Evolutionary conservation across 30 jellyfish, hydroid and myxozoan genomes (phyloP).

Genomic region (Nemopilema nomurai): DNA sequence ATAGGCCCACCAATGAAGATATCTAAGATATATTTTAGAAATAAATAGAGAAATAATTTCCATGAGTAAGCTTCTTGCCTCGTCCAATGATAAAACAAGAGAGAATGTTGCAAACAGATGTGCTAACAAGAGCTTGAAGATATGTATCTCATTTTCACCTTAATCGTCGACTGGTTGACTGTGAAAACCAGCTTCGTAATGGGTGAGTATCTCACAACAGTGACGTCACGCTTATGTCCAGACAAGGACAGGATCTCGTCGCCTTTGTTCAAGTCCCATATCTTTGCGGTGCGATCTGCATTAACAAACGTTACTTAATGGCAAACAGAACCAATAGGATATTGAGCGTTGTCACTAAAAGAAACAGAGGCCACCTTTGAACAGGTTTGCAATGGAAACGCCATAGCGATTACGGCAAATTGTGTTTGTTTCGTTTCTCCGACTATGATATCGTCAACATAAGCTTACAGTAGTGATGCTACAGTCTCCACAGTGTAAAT

Average conservation of each 20-base stretch:
- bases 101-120: neutral
- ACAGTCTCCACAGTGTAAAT: no score
- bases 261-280: slow-evolving; percentile 87
- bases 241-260: slow-evolving; percentile 88
- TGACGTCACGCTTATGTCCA: slow-evolving; percentile 88
- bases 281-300: slow-evolving; percentile 93
- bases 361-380: neutral
- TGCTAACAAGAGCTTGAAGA: neutral
- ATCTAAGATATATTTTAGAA: no score
- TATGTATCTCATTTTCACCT: slow-evolving; percentile 56
- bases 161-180: slow-evolving; percentile 89
- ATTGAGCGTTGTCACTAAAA: neutral
- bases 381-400: no score
- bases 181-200: slow-evolving; percentile 69
- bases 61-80: no score
- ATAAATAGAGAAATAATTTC: no score
- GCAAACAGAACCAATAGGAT: neutral
- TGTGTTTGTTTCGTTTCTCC: no score
- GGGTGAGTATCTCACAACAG: slow-evolving; percentile 92
- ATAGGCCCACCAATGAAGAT: no score
- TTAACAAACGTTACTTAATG: neutral
- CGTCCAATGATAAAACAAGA: neutral
- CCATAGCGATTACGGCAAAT: no score
- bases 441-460: no score
- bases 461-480: no score